Percentiles rank a stretch among this genome's conserved stretches.
These are phyloP conservation scores for Phlogophora meticulosa DNA, from an alignment of 2,888 invertebrate genomes.

Conservation along the genomic window DNA sequence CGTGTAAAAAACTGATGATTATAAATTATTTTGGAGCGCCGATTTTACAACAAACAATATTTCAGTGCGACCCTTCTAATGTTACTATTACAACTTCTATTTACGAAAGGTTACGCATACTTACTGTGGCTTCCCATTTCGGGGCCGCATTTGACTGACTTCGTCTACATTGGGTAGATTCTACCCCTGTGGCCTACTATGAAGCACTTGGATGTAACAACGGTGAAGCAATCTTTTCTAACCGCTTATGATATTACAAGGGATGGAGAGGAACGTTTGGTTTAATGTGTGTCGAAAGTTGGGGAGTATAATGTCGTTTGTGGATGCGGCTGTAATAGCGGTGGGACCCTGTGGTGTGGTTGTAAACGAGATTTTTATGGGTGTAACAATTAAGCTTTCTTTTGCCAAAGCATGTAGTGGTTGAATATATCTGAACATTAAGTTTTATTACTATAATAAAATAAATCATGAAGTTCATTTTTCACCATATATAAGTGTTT, in stretches of 20 bases:
- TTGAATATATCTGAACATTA: too few relatives aligned
- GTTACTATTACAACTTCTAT: slow-evolving; percentile 12
- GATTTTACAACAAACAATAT: not conserved
- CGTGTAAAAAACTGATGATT: too few relatives aligned
- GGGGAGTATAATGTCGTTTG: slow-evolving; percentile 23
- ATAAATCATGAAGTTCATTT: too few relatives aligned
- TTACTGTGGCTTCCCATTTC: slow-evolving; percentile 28
- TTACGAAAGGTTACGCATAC: slow-evolving; percentile 13
- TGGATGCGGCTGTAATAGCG: not conserved
- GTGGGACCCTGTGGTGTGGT: not conserved
- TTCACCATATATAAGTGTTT: too few relatives aligned
- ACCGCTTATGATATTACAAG: slow-evolving; percentile 62
- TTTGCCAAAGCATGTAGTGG: too few relatives aligned
- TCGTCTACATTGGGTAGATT: slow-evolving; percentile 46
- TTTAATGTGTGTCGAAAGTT: slow-evolving; percentile 55
- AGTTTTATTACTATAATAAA: too few relatives aligned
- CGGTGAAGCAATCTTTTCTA: slow-evolving; percentile 63
- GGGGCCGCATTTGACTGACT: slow-evolving; percentile 40
- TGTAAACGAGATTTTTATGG: slow-evolving; percentile 7
- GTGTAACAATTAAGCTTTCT: too few relatives aligned
- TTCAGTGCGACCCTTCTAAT: slow-evolving; percentile 29
- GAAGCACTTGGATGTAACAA: slow-evolving; percentile 47
- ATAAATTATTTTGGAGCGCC: not conserved
- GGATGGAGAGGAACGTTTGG: slow-evolving; percentile 45
- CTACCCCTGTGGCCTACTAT: slow-evolving; percentile 57